Percentiles rank a stretch among this genome's conserved stretches.
Conservation (phyloP, 2,888 invertebrate species). For the Anticlea derivata region DNA sequence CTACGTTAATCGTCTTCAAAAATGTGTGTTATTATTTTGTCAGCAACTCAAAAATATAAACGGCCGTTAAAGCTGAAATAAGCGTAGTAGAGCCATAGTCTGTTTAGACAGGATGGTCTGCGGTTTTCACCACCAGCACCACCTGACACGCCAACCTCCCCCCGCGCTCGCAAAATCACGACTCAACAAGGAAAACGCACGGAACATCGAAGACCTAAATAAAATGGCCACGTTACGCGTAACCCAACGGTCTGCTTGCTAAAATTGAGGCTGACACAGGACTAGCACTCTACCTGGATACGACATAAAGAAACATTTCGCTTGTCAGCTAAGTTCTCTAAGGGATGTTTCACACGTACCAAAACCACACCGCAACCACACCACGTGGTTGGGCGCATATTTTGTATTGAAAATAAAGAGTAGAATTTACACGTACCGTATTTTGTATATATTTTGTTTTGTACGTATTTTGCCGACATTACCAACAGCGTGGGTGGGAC, state of each 20-base stretch:
- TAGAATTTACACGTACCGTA: too few relatives aligned
- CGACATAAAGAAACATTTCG: conserved; percentile 30
- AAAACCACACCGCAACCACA: too few relatives aligned
- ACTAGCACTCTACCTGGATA: conserved; percentile 36
- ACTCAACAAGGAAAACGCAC: conserved; percentile 22
- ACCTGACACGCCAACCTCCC: conserved; percentile 18
- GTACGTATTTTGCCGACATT: too few relatives aligned
- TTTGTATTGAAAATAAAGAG: too few relatives aligned
- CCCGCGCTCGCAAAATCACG: conserved; percentile 6
- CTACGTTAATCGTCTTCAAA: too few relatives aligned
- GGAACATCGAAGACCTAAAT: conserved; percentile 32
- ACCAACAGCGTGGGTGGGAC: too few relatives aligned
- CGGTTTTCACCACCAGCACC: conserved; percentile 40
- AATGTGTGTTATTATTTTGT: not conserved
- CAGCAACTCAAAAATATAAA: conserved; percentile 6
- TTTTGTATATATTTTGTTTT: too few relatives aligned
- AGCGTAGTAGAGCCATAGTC: conserved; percentile 27
- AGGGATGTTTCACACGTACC: too few relatives aligned
- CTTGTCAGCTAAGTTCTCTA: conserved; percentile 17
- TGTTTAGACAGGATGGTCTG: conserved; percentile 42
- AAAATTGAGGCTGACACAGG: conserved; percentile 34
- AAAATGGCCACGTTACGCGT: conserved; percentile 37
- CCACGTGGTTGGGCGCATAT: too few relatives aligned
- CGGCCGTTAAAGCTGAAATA: conserved; percentile 4
- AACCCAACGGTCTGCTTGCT: conserved; percentile 30